Conservation (phyloP, 2,888 invertebrate genomes). For the Ischnus inquisitorius region DNA sequence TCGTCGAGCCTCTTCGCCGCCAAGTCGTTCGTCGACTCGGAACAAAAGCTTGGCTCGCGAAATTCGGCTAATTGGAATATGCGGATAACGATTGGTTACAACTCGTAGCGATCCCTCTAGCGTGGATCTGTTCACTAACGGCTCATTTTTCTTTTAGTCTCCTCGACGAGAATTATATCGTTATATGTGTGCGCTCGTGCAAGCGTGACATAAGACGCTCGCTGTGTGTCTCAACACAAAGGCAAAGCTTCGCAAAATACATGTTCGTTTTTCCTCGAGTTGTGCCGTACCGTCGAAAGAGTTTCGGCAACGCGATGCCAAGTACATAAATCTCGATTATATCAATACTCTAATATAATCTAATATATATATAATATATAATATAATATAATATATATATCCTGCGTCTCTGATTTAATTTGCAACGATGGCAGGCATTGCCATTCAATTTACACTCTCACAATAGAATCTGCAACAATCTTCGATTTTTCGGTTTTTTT, state of each 20-base stretch:
- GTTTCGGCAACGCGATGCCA: not conserved
- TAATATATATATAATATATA: conserved; percentile 19
- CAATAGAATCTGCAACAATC: conserved; percentile 45
- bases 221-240: conserved; percentile 31
- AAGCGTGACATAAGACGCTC: conserved; percentile 26
- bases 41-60: conserved; percentile 16
- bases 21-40: not conserved
- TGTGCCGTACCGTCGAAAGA: not conserved
- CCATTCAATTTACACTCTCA: conserved; percentile 37
- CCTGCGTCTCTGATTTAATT: conserved; percentile 27
- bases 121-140: conserved; percentile 13
- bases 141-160: not conserved
- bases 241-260: conserved; percentile 31
- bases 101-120: conserved; percentile 3
- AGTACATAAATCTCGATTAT: conserved; percentile 31
- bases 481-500: not conserved
- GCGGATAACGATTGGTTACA: conserved; percentile 7
- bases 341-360: conserved; percentile 22
- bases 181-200: conserved; percentile 32
- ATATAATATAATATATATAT: conserved; percentile 33
- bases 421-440: conserved; percentile 17
- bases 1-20: conserved; percentile 5
- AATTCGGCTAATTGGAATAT: conserved; percentile 31
- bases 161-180: conserved; percentile 13
- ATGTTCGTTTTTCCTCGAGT: conserved; percentile 18